Percentiles rank a stretch among this genome's conserved stretches.
These are phyloP conservation scores for Vanessa cardui DNA, from an alignment of 2,888 invertebrate species.

Conservation along the genomic window DNA sequence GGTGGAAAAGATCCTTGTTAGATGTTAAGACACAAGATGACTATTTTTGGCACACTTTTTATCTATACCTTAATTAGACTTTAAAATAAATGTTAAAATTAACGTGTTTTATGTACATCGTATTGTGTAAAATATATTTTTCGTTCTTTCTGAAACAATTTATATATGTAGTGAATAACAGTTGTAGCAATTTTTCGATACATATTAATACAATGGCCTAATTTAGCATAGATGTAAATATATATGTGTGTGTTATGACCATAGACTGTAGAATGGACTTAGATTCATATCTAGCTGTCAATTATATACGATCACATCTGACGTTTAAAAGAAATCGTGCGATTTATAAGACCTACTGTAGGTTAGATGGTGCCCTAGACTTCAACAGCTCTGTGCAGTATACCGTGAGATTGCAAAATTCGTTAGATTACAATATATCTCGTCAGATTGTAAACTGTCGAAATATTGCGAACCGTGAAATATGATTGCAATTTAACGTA, in stretches of 20 bases:
- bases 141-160: background rate
- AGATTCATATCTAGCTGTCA: no score
- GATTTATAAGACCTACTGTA: no score
- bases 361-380: no score
- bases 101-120: conserved; percentile 13
- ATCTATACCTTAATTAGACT: conserved; percentile 17
- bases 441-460: no score
- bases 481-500: no score
- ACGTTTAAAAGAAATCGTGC: no score
- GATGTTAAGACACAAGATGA: conserved; percentile 14
- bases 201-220: conserved; percentile 2
- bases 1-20: background rate
- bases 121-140: background rate
- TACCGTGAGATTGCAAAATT: no score
- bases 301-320: no score
- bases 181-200: background rate
- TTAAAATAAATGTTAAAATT: conserved; percentile 3
- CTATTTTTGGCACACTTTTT: conserved; percentile 33
- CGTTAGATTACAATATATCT: no score
- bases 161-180: background rate
- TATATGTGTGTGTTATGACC: background rate
- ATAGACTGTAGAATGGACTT: no score
- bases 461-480: no score
- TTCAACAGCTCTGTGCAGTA: no score
- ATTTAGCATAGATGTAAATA: background rate